Base-by-base conservation (phyloP, 2,113 vertebrate species). In the Myrmophylax atrothorax region DNA sequence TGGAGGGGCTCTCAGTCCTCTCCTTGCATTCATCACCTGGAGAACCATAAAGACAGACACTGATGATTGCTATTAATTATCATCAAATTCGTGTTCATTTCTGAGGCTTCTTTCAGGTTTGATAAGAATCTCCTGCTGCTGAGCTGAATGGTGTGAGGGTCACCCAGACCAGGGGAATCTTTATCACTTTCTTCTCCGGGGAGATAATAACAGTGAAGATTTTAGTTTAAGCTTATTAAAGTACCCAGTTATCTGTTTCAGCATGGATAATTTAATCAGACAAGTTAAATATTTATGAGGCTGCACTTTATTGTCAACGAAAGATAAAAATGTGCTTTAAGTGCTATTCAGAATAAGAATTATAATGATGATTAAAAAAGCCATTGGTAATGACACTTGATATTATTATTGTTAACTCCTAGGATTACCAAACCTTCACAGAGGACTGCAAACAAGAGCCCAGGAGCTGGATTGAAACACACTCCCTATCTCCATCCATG, bases 271-370 rank as follows among this genome's bases (percentile, higher is more conserved):
- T 97, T 97, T 94, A 93, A 95, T 93, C 93, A 91, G 94, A 93
- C 29, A 87, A 94, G 78, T 95, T 97, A 97, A 98, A 97, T 98
- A 97, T 98, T 97, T 97, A 98, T 96, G 93, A 97, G 94, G 88
- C 69, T 96, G 84, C 78, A 70, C 75, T 84, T 95, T 94, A 94
- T 94, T 96, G 87, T 94, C 86, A 5, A 95, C 37, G 1, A 94
- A 95, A 96, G 95, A 96, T 69, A 96, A 96, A 97, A 96, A 70
- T 38, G 73, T 92, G 64, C 67, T 89, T 72, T 94, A 96, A 94
- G 86, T 81, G 92, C 88, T 93, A 86, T 73, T 96, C 93, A 94
- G 77, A 92, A 42, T 44, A 95, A 96, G 94, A 97, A 97, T 96
- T 89, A 96, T 53, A 90, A 87, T 55, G 74, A 84, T 87, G 90